Evolutionary conservation across 1,140 invertebrate species (phyloP).

Genomic region (Drosophila kanapiae): DNA sequence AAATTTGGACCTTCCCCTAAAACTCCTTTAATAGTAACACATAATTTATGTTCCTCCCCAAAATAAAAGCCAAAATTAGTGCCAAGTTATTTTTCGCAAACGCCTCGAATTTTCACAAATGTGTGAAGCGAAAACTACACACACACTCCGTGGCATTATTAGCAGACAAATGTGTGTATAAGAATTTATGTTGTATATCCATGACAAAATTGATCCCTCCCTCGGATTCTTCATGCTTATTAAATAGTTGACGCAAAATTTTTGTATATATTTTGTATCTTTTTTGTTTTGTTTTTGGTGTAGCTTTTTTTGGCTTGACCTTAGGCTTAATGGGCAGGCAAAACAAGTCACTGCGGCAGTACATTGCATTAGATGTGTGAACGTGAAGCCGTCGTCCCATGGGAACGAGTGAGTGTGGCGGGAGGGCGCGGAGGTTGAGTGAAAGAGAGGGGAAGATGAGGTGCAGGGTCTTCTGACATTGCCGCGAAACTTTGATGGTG

Average conservation of each 20-base stretch:
- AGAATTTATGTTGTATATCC: constrained; percentile 50
- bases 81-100: not conserved
- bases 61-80: not conserved
- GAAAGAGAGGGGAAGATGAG: constrained; percentile 20
- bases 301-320: constrained; percentile 57
- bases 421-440: constrained; percentile 4
- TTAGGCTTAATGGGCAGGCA: constrained; percentile 71
- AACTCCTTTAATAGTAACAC: not conserved
- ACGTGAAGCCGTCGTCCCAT: constrained; percentile 61
- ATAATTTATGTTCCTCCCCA: constrained; percentile 7
- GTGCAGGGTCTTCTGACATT: constrained; percentile 39
- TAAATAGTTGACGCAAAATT: constrained; percentile 75
- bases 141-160: constrained; percentile 1
- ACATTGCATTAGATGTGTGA: constrained; percentile 75
- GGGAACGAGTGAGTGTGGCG: constrained; percentile 10
- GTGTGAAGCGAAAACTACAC: not conserved
- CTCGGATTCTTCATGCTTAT: constrained; percentile 60
- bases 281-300: constrained; percentile 19
- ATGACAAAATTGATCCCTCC: constrained; percentile 53
- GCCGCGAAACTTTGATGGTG: constrained; percentile 64
- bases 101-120: constrained; percentile 12
- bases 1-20: not conserved
- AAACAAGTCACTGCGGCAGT: constrained; percentile 68
- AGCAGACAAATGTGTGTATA: constrained; percentile 10
- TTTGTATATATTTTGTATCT: constrained; percentile 48